Conservation (phyloP, 1,140 invertebrate genomes). For the Camponotus vicinus region DNA sequence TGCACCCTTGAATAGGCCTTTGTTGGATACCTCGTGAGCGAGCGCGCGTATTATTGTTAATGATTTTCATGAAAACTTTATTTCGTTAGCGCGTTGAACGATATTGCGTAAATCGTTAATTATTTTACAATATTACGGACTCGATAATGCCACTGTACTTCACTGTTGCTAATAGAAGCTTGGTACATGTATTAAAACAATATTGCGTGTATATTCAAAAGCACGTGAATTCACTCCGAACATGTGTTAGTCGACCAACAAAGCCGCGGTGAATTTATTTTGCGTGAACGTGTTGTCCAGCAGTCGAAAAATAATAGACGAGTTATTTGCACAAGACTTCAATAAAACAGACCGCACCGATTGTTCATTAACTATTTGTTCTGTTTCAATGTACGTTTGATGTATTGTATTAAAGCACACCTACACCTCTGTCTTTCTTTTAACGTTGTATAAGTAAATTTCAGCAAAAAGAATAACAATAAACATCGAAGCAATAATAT, state of each 20-base stretch:
- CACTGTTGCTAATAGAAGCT: background rate
- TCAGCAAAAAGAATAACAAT: background rate
- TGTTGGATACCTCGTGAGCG: background rate
- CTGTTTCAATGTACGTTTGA: background rate
- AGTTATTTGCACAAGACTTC: slow-evolving; percentile 8
- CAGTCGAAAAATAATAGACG: slow-evolving; percentile 30
- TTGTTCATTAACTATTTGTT: slow-evolving; percentile 28
- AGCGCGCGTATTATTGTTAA: background rate
- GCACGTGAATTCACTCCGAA: background rate
- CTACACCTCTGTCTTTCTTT: too few relatives aligned
- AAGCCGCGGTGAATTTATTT: slow-evolving; percentile 17
- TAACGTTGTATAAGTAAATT: background rate
- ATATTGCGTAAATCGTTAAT: slow-evolving; percentile 25
- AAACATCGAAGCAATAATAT: background rate
- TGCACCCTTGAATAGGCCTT: background rate
- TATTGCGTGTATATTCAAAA: background rate
- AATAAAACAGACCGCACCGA: slow-evolving; percentile 30
- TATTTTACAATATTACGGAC: slow-evolving; percentile 2
- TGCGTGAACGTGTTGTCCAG: background rate
- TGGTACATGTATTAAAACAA: slow-evolving; percentile 17
- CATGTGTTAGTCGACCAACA: background rate
- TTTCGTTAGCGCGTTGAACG: background rate
- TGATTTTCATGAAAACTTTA: slow-evolving; percentile 1
- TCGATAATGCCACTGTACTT: background rate
- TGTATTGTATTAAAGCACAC: background rate